These are phyloP conservation scores for Sarcophilus harrisii DNA, from an alignment of 2,797 vertebrate species.

Conservation along the genomic window DNA sequence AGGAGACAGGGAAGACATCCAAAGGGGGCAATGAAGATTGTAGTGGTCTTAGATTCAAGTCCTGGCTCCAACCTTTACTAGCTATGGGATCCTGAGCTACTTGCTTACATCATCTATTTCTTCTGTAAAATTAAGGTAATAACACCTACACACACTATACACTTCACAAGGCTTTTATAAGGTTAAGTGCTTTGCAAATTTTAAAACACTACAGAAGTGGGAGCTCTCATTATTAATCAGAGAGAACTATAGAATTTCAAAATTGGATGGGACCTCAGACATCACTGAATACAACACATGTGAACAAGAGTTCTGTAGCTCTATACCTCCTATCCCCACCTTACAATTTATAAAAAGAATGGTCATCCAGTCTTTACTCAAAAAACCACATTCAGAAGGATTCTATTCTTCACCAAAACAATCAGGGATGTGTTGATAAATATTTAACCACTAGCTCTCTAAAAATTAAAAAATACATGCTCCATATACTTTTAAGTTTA, in stretches of 20 bases:
- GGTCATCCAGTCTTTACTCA: background rate
- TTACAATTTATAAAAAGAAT: background rate
- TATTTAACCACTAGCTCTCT: background rate
- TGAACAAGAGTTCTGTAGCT: background rate
- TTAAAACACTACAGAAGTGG: background rate
- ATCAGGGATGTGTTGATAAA: background rate
- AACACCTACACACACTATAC: background rate
- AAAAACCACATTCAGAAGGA: background rate
- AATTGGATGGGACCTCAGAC: background rate
- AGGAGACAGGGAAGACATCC: background rate
- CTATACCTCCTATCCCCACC: background rate
- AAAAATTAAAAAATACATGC: background rate
- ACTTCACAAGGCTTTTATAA: background rate
- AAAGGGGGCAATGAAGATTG: background rate
- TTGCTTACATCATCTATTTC: background rate
- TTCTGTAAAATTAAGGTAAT: background rate
- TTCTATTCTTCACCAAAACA: background rate
- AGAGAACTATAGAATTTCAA: background rate
- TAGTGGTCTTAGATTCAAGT: background rate
- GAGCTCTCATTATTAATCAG: background rate
- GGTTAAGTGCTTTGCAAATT: background rate
- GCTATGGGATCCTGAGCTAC: background rate
- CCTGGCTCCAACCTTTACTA: background rate
- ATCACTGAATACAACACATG: background rate
- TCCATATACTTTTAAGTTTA: background rate